Evolutionary conservation across 2,888 invertebrate species (phyloP).

Genomic region (Camponotus fellah): DNA sequence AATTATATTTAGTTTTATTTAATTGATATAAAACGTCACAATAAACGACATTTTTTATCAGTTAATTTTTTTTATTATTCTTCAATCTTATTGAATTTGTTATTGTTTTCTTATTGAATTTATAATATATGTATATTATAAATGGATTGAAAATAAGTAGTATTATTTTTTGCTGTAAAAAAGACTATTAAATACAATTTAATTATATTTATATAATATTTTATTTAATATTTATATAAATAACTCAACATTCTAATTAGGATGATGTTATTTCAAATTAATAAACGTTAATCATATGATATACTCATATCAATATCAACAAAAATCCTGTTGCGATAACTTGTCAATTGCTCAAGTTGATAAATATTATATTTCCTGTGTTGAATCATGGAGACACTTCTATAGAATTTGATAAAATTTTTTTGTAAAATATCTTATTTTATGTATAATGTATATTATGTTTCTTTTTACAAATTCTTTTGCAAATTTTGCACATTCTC

Average conservation of each 20-base stretch:
- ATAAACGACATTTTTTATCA: neutral
- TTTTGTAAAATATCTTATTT: neutral
- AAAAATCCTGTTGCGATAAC: constrained; percentile 14
- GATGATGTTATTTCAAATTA: neutral
- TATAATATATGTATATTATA: neutral
- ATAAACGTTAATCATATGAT: neutral
- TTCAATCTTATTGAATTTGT: neutral
- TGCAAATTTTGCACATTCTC: neutral
- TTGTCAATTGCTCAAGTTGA: neutral
- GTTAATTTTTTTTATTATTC: neutral
- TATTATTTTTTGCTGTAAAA: neutral
- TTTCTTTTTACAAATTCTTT: neutral
- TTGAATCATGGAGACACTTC: neutral
- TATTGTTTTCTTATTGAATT: neutral
- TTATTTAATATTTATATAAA: neutral
- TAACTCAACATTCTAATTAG: neutral
- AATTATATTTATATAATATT: neutral
- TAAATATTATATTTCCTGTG: neutral
- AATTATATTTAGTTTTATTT: neutral
- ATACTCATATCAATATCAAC: neutral
- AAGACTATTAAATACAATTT: neutral
- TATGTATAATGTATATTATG: neutral
- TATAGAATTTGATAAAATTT: neutral
- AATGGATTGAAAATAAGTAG: neutral
- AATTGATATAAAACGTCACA: neutral